Percentiles rank a stretch among this genome's conserved stretches.
Conservation (phyloP, 2,888 invertebrate species). For the Neoscelio sp. region DNA sequence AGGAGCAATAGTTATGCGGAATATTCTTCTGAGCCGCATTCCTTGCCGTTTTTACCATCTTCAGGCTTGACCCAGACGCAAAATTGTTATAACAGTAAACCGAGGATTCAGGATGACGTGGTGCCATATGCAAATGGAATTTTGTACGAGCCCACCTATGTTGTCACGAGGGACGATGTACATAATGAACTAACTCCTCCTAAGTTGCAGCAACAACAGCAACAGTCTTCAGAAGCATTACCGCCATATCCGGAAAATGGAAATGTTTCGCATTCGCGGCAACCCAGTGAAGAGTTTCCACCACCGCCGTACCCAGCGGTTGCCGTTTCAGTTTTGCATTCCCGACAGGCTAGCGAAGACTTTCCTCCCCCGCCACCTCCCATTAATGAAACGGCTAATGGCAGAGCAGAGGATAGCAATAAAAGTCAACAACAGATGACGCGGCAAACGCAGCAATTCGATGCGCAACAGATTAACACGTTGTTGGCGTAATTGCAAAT, state of each 20-base stretch:
- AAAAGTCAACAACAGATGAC: conserved; percentile 28
- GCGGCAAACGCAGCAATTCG: conserved; percentile 69
- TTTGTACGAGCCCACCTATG: conserved; percentile 82
- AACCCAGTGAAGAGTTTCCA: conserved; percentile 84
- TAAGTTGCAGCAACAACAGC: conserved; percentile 59
- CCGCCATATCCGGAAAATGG: conserved; percentile 83
- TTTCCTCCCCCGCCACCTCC: conserved; percentile 95
- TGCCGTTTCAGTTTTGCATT: conserved; percentile 89
- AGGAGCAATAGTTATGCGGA: conserved; percentile 76
- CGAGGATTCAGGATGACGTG: conserved; percentile 82
- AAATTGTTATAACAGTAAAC: conserved; percentile 74
- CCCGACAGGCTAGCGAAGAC: conserved; percentile 94
- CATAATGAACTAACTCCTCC: conserved; percentile 91
- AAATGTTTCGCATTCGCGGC: conserved; percentile 83
- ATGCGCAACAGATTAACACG: conserved; percentile 78
- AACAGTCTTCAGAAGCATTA: conserved; percentile 80
- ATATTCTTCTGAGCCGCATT: conserved; percentile 85
- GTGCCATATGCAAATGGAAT: conserved; percentile 84
- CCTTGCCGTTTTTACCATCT: conserved; percentile 86
- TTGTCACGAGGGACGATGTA: conserved; percentile 94
- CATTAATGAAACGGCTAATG: conserved; percentile 87
- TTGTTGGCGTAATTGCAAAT: conserved; percentile 79
- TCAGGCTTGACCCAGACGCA: conserved; percentile 81
- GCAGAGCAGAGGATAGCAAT: conserved; percentile 49
- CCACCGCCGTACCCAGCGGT: conserved; percentile 92